A percentile compares a stretch with the other conserved stretches of the same genome.
These are phyloP conservation scores for Cyphomyrus discorhynchus DNA, from an alignment of 2,113 vertebrate genomes.

Conservation along the genomic window DNA sequence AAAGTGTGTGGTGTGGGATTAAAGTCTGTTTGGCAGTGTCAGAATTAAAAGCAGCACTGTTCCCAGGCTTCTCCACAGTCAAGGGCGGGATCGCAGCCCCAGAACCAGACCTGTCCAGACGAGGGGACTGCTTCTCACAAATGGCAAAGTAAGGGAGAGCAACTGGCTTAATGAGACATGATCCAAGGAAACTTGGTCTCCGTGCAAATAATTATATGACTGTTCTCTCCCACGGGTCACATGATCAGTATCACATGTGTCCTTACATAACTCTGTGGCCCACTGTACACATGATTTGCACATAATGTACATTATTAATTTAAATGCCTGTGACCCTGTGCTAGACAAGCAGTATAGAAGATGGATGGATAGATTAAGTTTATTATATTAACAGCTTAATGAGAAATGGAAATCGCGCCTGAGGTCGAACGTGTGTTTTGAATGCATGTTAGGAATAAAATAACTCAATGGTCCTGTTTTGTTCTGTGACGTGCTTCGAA, in stretches of 20 bases:
- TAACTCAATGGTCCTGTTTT: neutral
- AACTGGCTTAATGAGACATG: neutral
- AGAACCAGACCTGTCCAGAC: neutral
- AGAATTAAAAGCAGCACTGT: slow-evolving; percentile 11
- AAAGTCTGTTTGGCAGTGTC: slow-evolving; percentile 26
- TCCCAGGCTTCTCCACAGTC: slow-evolving; percentile 13
- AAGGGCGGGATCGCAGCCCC: neutral
- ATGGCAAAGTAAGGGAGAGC: neutral
- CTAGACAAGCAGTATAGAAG: neutral
- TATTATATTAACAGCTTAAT: neutral
- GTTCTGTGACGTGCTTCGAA: neutral
- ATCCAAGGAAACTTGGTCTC: neutral
- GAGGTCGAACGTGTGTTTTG: neutral
- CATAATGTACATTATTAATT: neutral
- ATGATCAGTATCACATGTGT: neutral
- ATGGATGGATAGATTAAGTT: neutral
- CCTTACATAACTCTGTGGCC: neutral
- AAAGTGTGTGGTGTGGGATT: slow-evolving; percentile 21
- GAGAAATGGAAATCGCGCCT: neutral
- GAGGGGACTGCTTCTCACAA: neutral
- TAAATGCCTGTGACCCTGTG: neutral
- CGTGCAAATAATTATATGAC: neutral
- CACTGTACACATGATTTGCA: neutral
- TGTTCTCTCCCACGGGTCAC: neutral
- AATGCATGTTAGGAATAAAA: neutral